Evolutionary conservation across 2,113 vertebrate genomes (phyloP), one percentile per base, ranked within the genome.

Genomic region (Callocephalon fimbriatum): DNA sequence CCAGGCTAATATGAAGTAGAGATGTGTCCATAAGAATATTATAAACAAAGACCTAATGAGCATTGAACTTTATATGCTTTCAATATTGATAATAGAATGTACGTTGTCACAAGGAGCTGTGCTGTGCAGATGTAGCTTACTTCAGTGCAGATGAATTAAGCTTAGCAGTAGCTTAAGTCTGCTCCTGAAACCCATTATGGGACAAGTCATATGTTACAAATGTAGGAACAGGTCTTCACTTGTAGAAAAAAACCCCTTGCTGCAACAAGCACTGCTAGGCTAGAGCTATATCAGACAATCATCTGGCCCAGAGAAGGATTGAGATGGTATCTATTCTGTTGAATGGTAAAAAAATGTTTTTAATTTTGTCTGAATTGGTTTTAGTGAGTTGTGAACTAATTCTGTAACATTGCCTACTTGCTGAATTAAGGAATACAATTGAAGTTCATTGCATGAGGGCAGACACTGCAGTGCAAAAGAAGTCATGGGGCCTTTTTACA

Each of bases 21-120:
- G 58, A 79, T 93, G 40, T 66, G 67, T 94, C 91, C 72, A 4
- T 92, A 85, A 86, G 88, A 86, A 78, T 59, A 67, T 80, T 87
- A 35, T 67, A 78, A 96, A 93, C 73, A 66, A 89, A 92, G 38
- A 54, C 42, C 77, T 94, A 87, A 93, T 72, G 59, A 93, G 47
- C 61, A 72, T 8, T 85, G 90, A 91, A 90, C 42, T 81, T 91
- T 74, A 88, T 58, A 6, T 71, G 92, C 65, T 89, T 91, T 94
- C 84, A 84, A 3, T 93, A 78, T 71, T 50, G 54, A 32, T 85
- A 85, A 91, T 81, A 74, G 88, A 93, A 84, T 84, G 63, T 80
- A 89, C 68, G 53, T 87, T 95, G 87, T 47, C 71, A 63, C 75
- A 68, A 82, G 42, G 75, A 77, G 37, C 38, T 50, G 59, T 81